phyloP scores from a whole-genome alignment of 1,140 invertebrate species.

The Pogonomyrmex barbatus region DNA sequence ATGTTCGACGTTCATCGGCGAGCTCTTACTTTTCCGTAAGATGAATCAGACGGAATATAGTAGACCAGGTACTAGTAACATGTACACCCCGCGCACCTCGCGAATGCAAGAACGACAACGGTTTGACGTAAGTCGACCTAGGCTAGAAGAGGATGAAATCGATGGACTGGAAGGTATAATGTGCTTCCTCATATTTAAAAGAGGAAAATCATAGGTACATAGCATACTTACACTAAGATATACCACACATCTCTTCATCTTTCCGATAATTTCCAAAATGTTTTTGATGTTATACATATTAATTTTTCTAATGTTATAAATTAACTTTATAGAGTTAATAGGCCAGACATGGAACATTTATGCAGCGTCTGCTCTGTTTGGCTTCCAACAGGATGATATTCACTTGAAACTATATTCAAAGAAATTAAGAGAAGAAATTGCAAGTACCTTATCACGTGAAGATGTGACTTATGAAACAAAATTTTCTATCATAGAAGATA shows the following conservation, averaged over 20 bases:
- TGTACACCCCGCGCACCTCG: constrained; percentile 6
- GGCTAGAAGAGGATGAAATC: not conserved
- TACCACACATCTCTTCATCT: not conserved
- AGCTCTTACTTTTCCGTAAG: not conserved
- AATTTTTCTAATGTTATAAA: not conserved
- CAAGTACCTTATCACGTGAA: constrained; percentile 74
- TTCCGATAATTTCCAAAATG: not conserved
- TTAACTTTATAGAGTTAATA: constrained; percentile 58
- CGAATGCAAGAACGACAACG: constrained; percentile 39
- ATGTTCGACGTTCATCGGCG: not conserved
- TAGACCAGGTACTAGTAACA: not conserved
- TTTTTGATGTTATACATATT: not conserved
- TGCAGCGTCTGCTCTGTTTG: constrained; percentile 79
- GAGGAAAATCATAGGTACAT: not conserved
- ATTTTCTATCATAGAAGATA: constrained; percentile 71
- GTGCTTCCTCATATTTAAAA: not conserved
- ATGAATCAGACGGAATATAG: constrained; percentile 6
- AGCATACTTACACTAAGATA: not conserved
- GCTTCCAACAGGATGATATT: constrained; percentile 75
- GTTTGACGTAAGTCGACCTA: constrained; percentile 28
- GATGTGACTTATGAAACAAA: constrained; percentile 77
- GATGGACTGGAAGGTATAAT: constrained; percentile 39
- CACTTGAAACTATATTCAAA: constrained; percentile 80
- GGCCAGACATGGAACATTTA: constrained; percentile 80
- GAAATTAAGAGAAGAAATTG: constrained; percentile 80